These are phyloP conservation scores for Saccostrea cuccullata DNA, from an alignment of 1,140 invertebrate species.

Conservation along the genomic window DNA sequence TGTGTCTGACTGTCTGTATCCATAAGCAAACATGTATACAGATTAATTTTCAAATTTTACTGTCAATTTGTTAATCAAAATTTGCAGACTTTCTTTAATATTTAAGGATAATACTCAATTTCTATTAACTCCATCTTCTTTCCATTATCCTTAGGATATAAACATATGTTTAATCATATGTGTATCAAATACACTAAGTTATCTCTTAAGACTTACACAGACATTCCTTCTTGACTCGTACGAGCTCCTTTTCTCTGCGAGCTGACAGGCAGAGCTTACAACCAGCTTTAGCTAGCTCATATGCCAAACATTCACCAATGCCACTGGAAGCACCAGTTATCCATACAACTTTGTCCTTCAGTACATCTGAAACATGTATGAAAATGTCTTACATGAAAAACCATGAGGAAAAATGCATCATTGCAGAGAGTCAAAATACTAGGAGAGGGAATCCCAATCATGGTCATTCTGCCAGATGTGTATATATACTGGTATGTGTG, in stretches of 20 bases:
- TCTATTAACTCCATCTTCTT: neutral
- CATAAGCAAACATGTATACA: too few relatives aligned
- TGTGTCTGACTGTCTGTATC: too few relatives aligned
- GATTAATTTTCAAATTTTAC: too few relatives aligned
- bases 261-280: constrained; percentile 89
- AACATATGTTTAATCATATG: neutral
- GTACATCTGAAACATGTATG: constrained; percentile 57
- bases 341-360: constrained; percentile 90
- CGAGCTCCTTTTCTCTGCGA: constrained; percentile 85
- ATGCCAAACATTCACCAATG: constrained; percentile 89
- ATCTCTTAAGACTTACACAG: constrained; percentile 79
- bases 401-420: too few relatives aligned
- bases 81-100: too few relatives aligned
- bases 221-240: constrained; percentile 86
- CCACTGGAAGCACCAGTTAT: constrained; percentile 94
- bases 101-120: too few relatives aligned
- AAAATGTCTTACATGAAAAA: neutral
- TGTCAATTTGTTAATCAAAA: too few relatives aligned
- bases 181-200: neutral
- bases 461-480: too few relatives aligned
- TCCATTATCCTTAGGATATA: neutral
- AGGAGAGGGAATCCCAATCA: too few relatives aligned
- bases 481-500: too few relatives aligned
- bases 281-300: constrained; percentile 85
- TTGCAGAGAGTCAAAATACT: too few relatives aligned